phyloP scores from a whole-genome alignment of 2,113 vertebrate genomes.

The Pseudopipra pipra region DNA sequence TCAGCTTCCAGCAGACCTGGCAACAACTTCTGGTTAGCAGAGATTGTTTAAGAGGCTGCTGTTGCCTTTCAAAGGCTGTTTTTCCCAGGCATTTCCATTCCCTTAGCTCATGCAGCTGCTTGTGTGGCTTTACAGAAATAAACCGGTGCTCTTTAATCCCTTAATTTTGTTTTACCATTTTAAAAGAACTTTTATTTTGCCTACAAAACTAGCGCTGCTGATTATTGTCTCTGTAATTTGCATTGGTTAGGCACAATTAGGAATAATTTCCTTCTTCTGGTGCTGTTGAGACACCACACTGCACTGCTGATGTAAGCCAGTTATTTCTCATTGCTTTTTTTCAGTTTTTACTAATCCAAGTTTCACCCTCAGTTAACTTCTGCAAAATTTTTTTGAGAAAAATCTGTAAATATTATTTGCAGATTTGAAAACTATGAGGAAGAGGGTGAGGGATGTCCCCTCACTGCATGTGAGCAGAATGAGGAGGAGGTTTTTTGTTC shows the following conservation, averaged over 20 bases:
- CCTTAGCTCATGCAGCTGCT: not conserved
- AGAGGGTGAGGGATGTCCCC: not conserved
- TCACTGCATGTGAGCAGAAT: not conserved
- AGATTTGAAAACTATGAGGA: not conserved
- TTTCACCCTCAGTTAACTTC: not conserved
- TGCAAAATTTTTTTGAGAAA: not conserved
- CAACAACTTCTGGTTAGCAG: not conserved
- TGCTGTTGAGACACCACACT: not conserved
- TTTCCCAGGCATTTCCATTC: not conserved
- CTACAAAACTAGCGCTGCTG: not conserved
- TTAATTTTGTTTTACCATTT: not conserved
- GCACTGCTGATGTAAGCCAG: not conserved
- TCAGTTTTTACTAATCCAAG: not conserved
- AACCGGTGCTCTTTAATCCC: not conserved
- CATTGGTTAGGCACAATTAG: not conserved
- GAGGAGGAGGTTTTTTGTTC: not conserved
- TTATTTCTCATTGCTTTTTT: not conserved
- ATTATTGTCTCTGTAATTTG: not conserved
- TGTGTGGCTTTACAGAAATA: not conserved
- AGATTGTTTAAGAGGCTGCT: not conserved
- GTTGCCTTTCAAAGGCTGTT: not conserved
- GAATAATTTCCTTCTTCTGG: not conserved
- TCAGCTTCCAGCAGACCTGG: not conserved
- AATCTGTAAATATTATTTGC: not conserved
- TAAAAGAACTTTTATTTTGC: not conserved